Evolutionary conservation across 64 coral and sea anemone genomes (phyloP).

Genomic region (Pocillopora verrucosa): DNA sequence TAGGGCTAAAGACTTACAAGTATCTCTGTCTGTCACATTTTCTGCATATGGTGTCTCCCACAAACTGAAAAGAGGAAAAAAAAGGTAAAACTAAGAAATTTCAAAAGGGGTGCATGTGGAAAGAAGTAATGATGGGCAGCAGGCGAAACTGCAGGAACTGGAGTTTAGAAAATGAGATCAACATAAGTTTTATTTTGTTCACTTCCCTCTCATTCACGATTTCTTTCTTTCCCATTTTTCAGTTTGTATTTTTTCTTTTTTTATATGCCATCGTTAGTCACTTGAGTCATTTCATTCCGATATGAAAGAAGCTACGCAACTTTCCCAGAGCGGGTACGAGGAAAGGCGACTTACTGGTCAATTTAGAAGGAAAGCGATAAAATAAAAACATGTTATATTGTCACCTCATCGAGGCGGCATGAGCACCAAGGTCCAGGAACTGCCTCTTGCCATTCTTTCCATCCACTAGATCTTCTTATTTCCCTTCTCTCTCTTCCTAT

Average conservation of each 20-base stretch:
- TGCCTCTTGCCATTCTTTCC: background rate
- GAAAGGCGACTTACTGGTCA: background rate
- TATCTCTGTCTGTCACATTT: background rate
- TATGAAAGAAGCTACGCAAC: too few species aligned
- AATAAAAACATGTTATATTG: background rate
- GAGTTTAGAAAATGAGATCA: too few species aligned
- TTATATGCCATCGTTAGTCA: too few species aligned
- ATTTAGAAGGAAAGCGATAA: background rate
- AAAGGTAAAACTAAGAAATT: background rate
- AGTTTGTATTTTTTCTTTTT: too few species aligned
- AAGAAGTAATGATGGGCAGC: background rate
- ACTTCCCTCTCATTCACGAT: too few species aligned
- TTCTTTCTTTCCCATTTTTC: too few species aligned
- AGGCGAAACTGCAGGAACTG: too few species aligned
- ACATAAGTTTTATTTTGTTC: too few species aligned
- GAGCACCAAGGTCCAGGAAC: background rate
- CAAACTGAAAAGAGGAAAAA: background rate
- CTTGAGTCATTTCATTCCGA: too few species aligned
- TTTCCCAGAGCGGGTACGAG: background rate
- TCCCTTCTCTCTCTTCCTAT: background rate
- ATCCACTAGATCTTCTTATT: background rate
- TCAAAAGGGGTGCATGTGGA: background rate
- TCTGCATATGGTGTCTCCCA: background rate
- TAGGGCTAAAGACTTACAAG: background rate
- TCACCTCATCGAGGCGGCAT: background rate